Evolutionary conservation across 2,797 vertebrate genomes (phyloP), one percentile per base, ranked within the genome.

Genomic region (Myotis vivesi): DNA sequence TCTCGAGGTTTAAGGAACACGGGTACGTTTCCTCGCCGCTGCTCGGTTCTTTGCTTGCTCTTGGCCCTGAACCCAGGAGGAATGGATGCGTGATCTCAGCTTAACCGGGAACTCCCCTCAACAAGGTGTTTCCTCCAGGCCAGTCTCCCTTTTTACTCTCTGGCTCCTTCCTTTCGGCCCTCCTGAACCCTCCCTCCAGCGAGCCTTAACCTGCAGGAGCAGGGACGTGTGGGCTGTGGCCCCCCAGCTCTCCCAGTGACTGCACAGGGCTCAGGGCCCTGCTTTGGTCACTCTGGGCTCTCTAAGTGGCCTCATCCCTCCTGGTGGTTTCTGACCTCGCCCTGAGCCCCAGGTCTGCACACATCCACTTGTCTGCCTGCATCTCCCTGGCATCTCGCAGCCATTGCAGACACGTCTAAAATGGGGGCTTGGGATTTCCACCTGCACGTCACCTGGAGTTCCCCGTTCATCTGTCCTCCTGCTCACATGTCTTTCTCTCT

Each of bases 1-100:
- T 99, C 8, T 98, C 99, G 72, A 99, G 98, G 97, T 99, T 99
- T 86, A 99, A 99, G 97, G 98, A 98, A 15, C 97, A 97, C 0
- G 99, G 99, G 99, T 99, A 94, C 93, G 98, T 97, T 82, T 44
- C 53, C 30, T 64, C 68, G 46, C 30, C 41, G 28, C 33, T 41
- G 8, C 20, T 49, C 17, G 5, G 44, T 11, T 36, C 7, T 66
- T 36, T 57, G 59, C 19, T 17, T 30, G 62, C 75, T 33, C 46
- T n/a, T n/a, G 73, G 62, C 19, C 1, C 28, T 23, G 73, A 53
- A 44, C 8, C 36, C 11, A 4, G n/a, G 89, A 28, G 25, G 20
- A 44, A 3, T 5, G 1, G 11, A 8, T 22, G 16, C 0, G 0
- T 3, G 11, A 8, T 46, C 12, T 25, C 6, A 49, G 46, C 68